Conservation (phyloP, 2,113 vertebrate genomes). For the Lycocorax pyrrhopterus region DNA sequence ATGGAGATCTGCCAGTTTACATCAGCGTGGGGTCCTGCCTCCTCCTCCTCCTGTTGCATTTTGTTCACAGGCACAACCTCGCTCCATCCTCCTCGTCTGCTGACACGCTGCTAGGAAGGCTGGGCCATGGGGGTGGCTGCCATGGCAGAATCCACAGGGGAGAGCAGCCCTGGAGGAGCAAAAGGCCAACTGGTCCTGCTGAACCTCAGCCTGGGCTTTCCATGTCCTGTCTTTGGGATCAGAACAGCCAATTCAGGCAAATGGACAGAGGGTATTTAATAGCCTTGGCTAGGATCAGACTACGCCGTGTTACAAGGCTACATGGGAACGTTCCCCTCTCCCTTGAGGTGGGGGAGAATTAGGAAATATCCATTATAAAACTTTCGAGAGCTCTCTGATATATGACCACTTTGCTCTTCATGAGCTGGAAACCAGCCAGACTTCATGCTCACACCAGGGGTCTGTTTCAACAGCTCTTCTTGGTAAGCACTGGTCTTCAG, state of each 20-base stretch:
- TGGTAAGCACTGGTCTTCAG: slow-evolving; percentile 41
- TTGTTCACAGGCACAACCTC: not conserved
- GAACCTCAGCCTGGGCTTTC: not conserved
- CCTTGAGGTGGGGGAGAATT: slow-evolving; percentile 31
- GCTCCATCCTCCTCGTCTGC: not conserved
- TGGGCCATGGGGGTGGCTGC: not conserved
- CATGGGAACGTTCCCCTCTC: not conserved
- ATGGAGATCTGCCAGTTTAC: not conserved
- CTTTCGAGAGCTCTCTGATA: slow-evolving; percentile 57
- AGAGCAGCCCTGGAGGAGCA: not conserved
- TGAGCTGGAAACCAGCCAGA: slow-evolving; percentile 49
- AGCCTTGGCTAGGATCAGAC: not conserved
- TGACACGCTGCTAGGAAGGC: rapidly evolving
- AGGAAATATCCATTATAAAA: slow-evolving; percentile 59
- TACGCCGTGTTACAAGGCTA: not conserved
- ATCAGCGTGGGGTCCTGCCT: not conserved
- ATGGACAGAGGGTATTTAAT: not conserved
- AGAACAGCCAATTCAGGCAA: not conserved
- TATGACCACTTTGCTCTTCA: not conserved
- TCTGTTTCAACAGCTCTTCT: slow-evolving; percentile 47
- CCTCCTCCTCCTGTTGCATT: not conserved
- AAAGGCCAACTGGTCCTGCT: not conserved
- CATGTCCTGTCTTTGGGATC: not conserved
- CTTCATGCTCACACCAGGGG: slow-evolving; percentile 41
- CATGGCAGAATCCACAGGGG: not conserved